Evolutionary conservation across 1,140 invertebrate genomes (phyloP), one percentile per base, ranked within the genome.

Genomic region (Neodiprion virginianus): DNA sequence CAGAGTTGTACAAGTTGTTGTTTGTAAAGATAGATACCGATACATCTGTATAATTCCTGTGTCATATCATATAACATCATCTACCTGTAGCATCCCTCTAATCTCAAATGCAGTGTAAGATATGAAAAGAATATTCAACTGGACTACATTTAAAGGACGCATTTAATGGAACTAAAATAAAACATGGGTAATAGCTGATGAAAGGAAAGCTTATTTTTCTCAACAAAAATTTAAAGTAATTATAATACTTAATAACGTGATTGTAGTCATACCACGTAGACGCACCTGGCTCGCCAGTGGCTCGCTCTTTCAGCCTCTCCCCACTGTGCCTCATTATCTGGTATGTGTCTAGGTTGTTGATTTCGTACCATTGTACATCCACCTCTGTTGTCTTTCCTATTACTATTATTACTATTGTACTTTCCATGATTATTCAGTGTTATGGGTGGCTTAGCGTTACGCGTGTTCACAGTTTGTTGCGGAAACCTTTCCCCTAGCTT

Each of bases 401-500:
- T 85, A 74, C 69, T 76, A 69, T 78, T 83, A 17, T 75, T 80
- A 76, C 81, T 86, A 75, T 71, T 67, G 67, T 87, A 87, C 77
- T 87, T 86, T 77, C 83, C 79, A 79, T 87, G 84, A 75, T 84
- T 89, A 73, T 86, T 89, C 71, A 89, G 76, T 14, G 87, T 88
- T 70, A 86, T 89, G 8, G 82, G 84, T 71, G 86, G 86, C 23
- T 88, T 88, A 14, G 87, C 84, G 72, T 87, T 86, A 61, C 85
- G 83, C 1, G 85, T 77, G 66, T 86, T 87, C 12, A 83, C 81
- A 66, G 85, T 79, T 61, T 88, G 85, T 71, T 88, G 86, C 1
- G 90, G 89, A 83, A 90, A 90, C 77, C 88, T 88, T 79, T 93
- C 91, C 72, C 90, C 89, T 74, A 95, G 85, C 81, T 92, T 93